Evolutionary conservation across 2,113 vertebrate species (phyloP).

Genomic region (Pteropus alecto): DNA sequence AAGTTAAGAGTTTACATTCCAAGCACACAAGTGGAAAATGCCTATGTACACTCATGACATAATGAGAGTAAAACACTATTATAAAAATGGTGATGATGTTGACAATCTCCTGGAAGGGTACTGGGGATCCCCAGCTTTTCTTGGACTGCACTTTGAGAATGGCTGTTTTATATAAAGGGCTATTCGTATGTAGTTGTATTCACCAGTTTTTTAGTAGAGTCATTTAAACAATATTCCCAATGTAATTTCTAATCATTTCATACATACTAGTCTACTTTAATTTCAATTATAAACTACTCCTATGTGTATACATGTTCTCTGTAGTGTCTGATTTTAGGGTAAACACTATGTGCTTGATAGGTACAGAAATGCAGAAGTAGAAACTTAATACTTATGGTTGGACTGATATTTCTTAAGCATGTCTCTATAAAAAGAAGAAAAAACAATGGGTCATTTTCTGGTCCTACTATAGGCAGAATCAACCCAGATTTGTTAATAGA

Average conservation of each 20-base stretch:
- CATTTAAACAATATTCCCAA: neutral
- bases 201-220: neutral
- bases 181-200: neutral
- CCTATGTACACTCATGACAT: neutral
- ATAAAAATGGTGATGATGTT: neutral
- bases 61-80: neutral
- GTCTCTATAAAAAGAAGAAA: neutral
- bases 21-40: neutral
- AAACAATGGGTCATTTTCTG: neutral
- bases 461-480: neutral
- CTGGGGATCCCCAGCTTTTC: neutral
- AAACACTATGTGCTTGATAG: neutral
- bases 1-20: neutral
- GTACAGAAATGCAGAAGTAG: neutral
- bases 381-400: neutral
- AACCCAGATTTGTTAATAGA: neutral
- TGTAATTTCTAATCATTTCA: conserved; percentile 25
- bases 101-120: neutral
- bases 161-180: neutral
- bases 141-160: neutral
- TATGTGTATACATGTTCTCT: neutral
- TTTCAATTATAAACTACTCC: neutral
- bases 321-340: neutral
- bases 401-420: neutral
- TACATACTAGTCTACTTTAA: neutral